Evolutionary conservation across 2,888 invertebrate genomes (phyloP), one percentile per base, ranked within the genome.

Genomic region (Physocephala rufipes): DNA sequence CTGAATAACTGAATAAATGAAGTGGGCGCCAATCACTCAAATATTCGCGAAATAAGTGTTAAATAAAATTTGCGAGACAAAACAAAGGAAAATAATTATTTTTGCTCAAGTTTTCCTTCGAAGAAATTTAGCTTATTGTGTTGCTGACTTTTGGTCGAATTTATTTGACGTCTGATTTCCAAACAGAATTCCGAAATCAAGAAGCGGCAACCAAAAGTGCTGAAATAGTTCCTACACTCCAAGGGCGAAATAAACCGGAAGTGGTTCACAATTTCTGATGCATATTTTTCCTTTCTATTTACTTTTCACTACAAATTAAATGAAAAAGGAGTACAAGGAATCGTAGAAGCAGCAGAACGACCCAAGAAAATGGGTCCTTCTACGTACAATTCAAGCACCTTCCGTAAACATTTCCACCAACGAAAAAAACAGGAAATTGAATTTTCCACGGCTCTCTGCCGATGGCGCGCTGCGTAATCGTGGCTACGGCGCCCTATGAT

Each of bases 381-480:
- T 59, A 16, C 47, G 47, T 49, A 68, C 61, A 61, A 68, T 59
- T 59, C 68, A 68, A 36, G 30, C 49, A 49, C 49, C 68, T 51
- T 62, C 36, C 62, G 68, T 68, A 68, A 61, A 68, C 36, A 68
- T 61, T 68, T 68, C 51, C 24, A 68, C 68, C 68, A 62, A n/a
- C n/a, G n/a, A n/a, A n/a, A n/a, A 68, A 62, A 71, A 69, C 65
- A 74, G 75, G 76, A 76, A 76, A 76, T 76, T 76, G 76, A 76
- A 76, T 76, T 76, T 74, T 75, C 24, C 63, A 47, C 70, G 73
- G 71, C 73, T 74, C 75, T 74, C 65, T 67, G 36, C 4, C 36
- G 36, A 36, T 36, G 36, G 36, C 36, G 9, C 9, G n/a, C n/a
- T n/a, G n/a, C n/a, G n/a, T 73, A 73, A 71, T 59, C 70, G 73